Base-by-base conservation (phyloP, 2,113 vertebrate genomes). In the Hippocampus mohnikei region DNA sequence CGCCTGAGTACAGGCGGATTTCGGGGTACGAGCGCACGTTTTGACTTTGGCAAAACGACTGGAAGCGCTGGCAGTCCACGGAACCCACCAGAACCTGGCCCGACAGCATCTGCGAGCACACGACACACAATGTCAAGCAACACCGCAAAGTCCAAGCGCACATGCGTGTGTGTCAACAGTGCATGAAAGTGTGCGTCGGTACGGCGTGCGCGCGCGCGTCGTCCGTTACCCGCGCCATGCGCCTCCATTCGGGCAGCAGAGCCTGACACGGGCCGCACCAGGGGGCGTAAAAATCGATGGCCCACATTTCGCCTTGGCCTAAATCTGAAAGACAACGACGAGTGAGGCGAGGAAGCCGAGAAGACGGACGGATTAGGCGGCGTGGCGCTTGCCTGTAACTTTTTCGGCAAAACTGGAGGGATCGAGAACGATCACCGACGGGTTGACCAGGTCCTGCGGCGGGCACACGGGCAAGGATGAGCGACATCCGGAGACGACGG, bases 211-310 rank as follows among this genome's bases (percentile, higher is more conserved):
- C 41, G 52, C 53, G 55, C 59, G 9, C 11, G 29, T 53, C 52
- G 71, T 56, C 29, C 13, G 40, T 37, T 94, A 99, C 97, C 95
- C 96, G 90, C 58, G 96, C 96, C 95, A 98, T 96, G 78, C 94
- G 94, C 84, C 96, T 98, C 97, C 96, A 99, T 79, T 99, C 97
- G 8, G 97, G 97, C 89, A 97, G 89, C 84, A 99, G 90, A 48
- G 95, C 93, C 84, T 98, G 96, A 77, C 97, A 99, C 1, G 97
- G 97, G 63, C 96, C 95, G 72, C 97, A 99, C 97, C 97, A 99
- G 0, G 97, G 97, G 64, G 96, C 96, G 0, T 96, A 99, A 91
- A 97, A 99, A 81, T 99, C 97, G 74, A 99, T 94, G 76, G 94
- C 92, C 97, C 97, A 99, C 37, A 91, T 82, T 77, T 96, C 93